These are phyloP conservation scores for Euwallacea fornicatus DNA, from an alignment of 1,140 invertebrate genomes.

Conservation along the genomic window DNA sequence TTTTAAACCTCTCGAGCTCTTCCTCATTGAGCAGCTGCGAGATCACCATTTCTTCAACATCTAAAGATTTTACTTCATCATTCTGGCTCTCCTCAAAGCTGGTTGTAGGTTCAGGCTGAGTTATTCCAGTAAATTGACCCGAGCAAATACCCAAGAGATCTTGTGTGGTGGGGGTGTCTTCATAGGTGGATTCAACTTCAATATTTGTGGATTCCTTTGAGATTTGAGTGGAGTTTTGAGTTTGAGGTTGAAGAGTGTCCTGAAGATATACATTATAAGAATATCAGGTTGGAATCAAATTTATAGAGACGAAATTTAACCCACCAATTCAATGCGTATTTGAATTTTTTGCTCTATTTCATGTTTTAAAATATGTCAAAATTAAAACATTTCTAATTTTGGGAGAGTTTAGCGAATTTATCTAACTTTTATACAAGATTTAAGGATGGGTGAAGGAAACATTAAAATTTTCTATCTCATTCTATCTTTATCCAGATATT, in stretches of 20 bases:
- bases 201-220: neutral
- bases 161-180: conserved; percentile 43
- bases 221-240: too few relatives aligned
- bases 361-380: too few relatives aligned
- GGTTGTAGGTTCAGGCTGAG: conserved; percentile 20
- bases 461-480: too few relatives aligned
- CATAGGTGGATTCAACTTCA: neutral
- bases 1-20: conserved; percentile 49
- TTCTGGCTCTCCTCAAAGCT: conserved; percentile 24
- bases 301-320: too few relatives aligned
- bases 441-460: too few relatives aligned
- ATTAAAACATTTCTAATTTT: neutral
- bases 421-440: too few relatives aligned
- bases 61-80: conserved; percentile 42
- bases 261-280: too few relatives aligned
- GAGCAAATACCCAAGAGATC: conserved; percentile 50
- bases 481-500: too few relatives aligned
- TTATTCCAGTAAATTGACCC: conserved; percentile 46
- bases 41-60: conserved; percentile 46
- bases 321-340: too few relatives aligned
- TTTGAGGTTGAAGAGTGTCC: too few relatives aligned
- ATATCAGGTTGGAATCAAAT: too few relatives aligned
- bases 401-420: neutral
- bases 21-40: conserved; percentile 51
- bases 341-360: too few relatives aligned